Percentiles rank a stretch among this genome's conserved stretches.
Evolutionary conservation across 2,888 invertebrate species (phyloP).

Genomic region (Troides oblongomaculatus): DNA sequence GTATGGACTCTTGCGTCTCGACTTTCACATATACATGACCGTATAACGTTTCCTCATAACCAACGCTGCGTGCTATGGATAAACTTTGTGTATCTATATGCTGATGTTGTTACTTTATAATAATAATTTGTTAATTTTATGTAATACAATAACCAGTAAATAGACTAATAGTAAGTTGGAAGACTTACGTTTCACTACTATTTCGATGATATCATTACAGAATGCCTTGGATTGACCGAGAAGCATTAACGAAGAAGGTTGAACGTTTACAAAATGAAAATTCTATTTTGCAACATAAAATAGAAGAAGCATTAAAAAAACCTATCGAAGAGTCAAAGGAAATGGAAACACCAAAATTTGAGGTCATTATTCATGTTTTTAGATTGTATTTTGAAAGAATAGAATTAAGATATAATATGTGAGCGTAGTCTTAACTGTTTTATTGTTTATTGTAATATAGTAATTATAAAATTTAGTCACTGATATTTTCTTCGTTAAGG

Average conservation of each 20-base stretch:
- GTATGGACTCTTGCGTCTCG: no score
- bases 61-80: no score
- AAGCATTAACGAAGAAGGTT: slow-evolving; percentile 54
- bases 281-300: slow-evolving; percentile 53
- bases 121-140: not conserved
- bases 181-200: not conserved
- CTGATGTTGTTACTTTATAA: not conserved
- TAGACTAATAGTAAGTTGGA: not conserved
- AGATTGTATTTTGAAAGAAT: no score
- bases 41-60: no score
- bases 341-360: slow-evolving; percentile 38
- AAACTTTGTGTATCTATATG: no score
- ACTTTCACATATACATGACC: no score
- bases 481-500: no score
- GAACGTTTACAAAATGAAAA: slow-evolving; percentile 64
- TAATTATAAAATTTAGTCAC: no score
- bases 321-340: slow-evolving; percentile 40
- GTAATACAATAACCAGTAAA: not conserved
- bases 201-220: slow-evolving; percentile 38
- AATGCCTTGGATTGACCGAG: slow-evolving; percentile 68
- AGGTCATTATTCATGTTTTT: slow-evolving; percentile 38
- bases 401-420: no score
- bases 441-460: no score
- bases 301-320: slow-evolving; percentile 51
- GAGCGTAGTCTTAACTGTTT: no score